Percentiles rank a stretch among this genome's conserved stretches.
Conservation (phyloP, 2,113 vertebrate genomes). For the Micronisus gabar region DNA sequence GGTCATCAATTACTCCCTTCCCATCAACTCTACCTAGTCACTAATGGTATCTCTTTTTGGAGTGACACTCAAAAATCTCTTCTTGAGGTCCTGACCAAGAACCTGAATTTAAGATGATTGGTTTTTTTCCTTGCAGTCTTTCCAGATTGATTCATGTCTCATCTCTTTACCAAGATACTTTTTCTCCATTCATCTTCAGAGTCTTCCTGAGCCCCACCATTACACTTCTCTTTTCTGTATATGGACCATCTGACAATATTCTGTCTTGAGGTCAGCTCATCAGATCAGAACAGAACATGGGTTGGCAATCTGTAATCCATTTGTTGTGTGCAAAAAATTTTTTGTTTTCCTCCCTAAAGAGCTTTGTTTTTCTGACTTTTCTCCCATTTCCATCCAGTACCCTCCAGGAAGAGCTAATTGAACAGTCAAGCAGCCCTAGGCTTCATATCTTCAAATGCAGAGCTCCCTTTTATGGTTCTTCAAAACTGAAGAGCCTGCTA, state of each 20-base stretch:
- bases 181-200: neutral
- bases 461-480: neutral
- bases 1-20: neutral
- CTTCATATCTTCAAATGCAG: neutral
- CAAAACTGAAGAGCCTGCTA: neutral
- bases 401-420: neutral
- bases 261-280: neutral
- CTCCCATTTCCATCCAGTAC: neutral
- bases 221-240: neutral
- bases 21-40: neutral
- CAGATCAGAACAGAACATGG: neutral
- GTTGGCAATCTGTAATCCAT: neutral
- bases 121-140: neutral
- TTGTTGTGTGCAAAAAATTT: neutral
- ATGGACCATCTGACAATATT: neutral
- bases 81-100: neutral
- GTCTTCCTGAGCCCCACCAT: neutral
- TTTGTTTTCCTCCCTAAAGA: neutral
- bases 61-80: neutral
- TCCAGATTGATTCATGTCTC: neutral
- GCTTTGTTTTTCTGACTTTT: neutral
- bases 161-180: neutral
- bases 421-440: neutral
- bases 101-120: neutral
- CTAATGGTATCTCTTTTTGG: neutral